These are phyloP conservation scores for Mesorhabditis belari DNA, from an alignment of 2,888 invertebrate genomes.

Conservation along the genomic window DNA sequence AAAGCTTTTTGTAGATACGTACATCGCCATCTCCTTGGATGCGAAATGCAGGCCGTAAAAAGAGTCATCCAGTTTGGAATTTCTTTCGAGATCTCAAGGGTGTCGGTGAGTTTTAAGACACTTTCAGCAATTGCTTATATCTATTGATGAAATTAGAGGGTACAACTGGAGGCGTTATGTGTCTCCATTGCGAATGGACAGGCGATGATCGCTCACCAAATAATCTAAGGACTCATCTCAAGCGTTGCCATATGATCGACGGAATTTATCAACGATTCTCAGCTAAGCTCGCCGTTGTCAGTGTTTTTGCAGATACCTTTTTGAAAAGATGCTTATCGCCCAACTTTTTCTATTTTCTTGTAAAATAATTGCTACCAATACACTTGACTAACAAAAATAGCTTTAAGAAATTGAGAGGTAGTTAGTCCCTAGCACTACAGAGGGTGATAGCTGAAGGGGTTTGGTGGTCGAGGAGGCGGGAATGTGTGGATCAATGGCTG, in stretches of 20 bases:
- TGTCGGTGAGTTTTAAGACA: slow-evolving; percentile 21
- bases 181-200: slow-evolving; percentile 39
- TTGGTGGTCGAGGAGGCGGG: too few relatives aligned
- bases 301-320: slow-evolving; percentile 3
- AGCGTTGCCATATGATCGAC: slow-evolving; percentile 38
- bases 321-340: too few relatives aligned
- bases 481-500: too few relatives aligned
- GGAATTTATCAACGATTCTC: slow-evolving; percentile 38
- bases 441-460: too few relatives aligned
- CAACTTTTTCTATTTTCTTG: too few relatives aligned
- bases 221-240: slow-evolving; percentile 42
- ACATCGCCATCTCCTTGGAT: slow-evolving; percentile 30
- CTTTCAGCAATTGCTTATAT: background rate
- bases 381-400: too few relatives aligned
- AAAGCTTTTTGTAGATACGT: too few relatives aligned
- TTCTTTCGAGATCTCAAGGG: slow-evolving; percentile 44
- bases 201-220: slow-evolving; percentile 44
- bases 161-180: slow-evolving; percentile 28
- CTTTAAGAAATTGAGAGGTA: too few relatives aligned
- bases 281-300: slow-evolving; percentile 32
- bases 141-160: background rate
- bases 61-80: slow-evolving; percentile 47
- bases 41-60: slow-evolving; percentile 37
- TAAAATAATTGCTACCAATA: too few relatives aligned
- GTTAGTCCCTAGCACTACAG: too few relatives aligned